Evolutionary conservation across 2,888 invertebrate genomes (phyloP).

Genomic region (Crioceris asparagi): DNA sequence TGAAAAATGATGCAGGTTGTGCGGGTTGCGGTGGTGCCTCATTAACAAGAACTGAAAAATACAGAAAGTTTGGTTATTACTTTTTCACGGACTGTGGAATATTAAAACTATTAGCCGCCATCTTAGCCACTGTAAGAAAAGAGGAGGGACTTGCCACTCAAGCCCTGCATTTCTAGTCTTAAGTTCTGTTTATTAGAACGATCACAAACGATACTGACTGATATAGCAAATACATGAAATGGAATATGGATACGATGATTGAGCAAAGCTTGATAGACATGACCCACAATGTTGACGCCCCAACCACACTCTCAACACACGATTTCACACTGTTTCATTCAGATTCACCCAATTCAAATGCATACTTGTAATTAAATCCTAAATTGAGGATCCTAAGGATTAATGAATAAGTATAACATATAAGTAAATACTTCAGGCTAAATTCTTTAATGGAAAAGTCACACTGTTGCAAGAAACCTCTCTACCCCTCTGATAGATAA

Average conservation of each 20-base stretch:
- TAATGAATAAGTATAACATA: too few relatives aligned
- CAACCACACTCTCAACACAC: constrained; percentile 27
- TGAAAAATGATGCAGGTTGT: constrained; percentile 22
- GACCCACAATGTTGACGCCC: constrained; percentile 38
- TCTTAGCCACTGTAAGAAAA: constrained; percentile 38
- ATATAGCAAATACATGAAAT: too few relatives aligned
- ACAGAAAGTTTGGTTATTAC: constrained; percentile 30
- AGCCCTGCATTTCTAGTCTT: constrained; percentile 25
- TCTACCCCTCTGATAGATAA: too few relatives aligned
- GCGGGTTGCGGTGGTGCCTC: constrained; percentile 19
- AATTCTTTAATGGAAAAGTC: constrained; percentile 10
- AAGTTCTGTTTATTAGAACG: too few relatives aligned
- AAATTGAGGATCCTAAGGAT: too few relatives aligned
- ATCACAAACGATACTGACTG: not conserved
- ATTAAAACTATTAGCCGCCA: constrained; percentile 32
- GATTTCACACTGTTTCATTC: constrained; percentile 14
- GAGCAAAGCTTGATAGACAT: constrained; percentile 36
- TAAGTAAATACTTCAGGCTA: constrained; percentile 28
- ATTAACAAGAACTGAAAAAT: constrained; percentile 36
- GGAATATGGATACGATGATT: too few relatives aligned
- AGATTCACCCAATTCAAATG: constrained; percentile 25
- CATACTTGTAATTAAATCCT: too few relatives aligned
- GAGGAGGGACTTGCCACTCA: constrained; percentile 35
- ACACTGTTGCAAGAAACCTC: constrained; percentile 31
- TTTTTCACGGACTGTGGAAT: too few relatives aligned